Percentiles rank a stretch among this genome's conserved stretches.
These are phyloP conservation scores for Cynoglossus semilaevis DNA, from an alignment of 2,113 vertebrate genomes.

Conservation along the genomic window DNA sequence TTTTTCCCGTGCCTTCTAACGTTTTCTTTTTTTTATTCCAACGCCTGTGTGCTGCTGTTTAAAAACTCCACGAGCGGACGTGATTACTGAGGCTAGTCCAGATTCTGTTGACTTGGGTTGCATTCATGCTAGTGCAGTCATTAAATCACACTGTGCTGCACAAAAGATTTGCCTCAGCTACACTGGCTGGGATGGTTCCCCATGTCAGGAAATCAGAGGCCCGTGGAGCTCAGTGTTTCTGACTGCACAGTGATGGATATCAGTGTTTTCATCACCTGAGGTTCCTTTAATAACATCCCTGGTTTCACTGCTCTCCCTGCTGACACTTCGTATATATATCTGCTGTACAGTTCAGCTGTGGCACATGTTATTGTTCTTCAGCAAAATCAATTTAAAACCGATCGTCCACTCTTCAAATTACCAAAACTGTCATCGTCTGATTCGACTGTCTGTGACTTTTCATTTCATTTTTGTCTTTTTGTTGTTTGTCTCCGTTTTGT, in stretches of 20 bases:
- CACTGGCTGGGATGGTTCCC: not conserved
- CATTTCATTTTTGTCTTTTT: slow-evolving; percentile 5
- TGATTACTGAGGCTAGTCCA: slow-evolving; percentile 21
- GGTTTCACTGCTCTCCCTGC: slow-evolving; percentile 17
- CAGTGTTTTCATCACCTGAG: slow-evolving; percentile 12
- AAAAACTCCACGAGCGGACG: not conserved
- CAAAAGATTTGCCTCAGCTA: not conserved
- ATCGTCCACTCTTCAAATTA: slow-evolving; percentile 38
- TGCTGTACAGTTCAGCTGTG: slow-evolving; percentile 54
- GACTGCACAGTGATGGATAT: not conserved
- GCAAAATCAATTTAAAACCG: slow-evolving; percentile 43
- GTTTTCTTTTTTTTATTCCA: not conserved
- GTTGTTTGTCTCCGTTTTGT: slow-evolving; percentile 40
- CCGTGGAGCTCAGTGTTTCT: slow-evolving; percentile 4
- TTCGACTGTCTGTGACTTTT: slow-evolving; percentile 28
- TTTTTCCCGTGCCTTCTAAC: no score
- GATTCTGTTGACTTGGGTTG: slow-evolving; percentile 15
- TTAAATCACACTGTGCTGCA: slow-evolving; percentile 6
- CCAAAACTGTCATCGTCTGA: slow-evolving; percentile 23
- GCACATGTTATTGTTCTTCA: slow-evolving; percentile 35
- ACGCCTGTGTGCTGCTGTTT: slow-evolving; percentile 2
- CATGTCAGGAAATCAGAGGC: slow-evolving; percentile 43
- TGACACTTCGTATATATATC: slow-evolving; percentile 13
- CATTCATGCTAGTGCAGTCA: slow-evolving; percentile 9
- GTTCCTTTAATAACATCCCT: slow-evolving; percentile 1